Evolutionary conservation across 2,113 vertebrate species (phyloP).

Genomic region (Petrocephalus microphthalmus): DNA sequence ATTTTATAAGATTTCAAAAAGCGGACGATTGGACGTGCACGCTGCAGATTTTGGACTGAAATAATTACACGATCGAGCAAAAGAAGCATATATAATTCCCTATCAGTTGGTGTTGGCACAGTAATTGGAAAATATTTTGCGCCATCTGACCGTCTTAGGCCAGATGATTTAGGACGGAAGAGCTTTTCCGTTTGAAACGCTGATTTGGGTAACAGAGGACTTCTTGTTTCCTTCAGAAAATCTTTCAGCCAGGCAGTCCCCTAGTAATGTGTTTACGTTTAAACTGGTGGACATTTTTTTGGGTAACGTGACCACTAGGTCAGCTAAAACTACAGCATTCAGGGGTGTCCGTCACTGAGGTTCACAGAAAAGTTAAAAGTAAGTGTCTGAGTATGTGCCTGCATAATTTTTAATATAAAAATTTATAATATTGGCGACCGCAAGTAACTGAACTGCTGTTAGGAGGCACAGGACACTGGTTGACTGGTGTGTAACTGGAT

Average conservation of each 20-base stretch:
- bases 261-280: background rate
- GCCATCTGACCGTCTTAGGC: background rate
- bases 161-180: background rate
- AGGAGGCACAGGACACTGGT: background rate
- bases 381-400: background rate
- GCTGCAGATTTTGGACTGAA: background rate
- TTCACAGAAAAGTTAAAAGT: background rate
- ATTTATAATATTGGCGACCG: background rate
- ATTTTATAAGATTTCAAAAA: background rate
- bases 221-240: background rate
- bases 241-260: background rate
- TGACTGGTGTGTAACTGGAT: background rate
- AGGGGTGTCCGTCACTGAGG: background rate
- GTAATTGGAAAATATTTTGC: background rate
- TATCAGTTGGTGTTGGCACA: background rate
- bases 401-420: background rate
- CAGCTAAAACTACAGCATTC: background rate
- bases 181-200: background rate
- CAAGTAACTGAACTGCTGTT: background rate
- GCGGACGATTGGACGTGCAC: background rate
- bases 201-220: background rate
- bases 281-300: background rate
- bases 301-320: background rate
- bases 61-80: background rate
- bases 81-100: background rate